Evolutionary conservation across 2,888 invertebrate species (phyloP), one percentile per base, ranked within the genome.

Genomic region (Lasioglossum malachurum): DNA sequence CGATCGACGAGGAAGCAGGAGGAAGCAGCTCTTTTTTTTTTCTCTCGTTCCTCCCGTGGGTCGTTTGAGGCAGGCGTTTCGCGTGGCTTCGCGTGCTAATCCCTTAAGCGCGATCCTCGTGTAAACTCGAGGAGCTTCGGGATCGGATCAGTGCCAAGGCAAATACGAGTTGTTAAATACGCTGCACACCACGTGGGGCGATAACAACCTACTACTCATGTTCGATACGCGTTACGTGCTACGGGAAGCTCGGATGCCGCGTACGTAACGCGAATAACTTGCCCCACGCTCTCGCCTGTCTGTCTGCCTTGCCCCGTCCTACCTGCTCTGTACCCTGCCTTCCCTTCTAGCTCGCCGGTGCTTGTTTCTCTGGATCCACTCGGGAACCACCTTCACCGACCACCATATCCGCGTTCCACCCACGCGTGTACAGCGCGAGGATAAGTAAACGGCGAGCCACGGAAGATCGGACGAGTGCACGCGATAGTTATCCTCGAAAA

Each of bases 121-220:
- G 89, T 87, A 91, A 89, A 88, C 83, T 83, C 89, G 78, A 83
- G 82, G 84, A 91, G 85, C 87, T 83, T 88, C 84, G 82, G 88
- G 86, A 93, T 91, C 90, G 90, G 91, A 92, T 91, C 92, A 88
- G 91, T 93, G 90, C 87, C 90, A 93, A 92, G 89, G 90, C 90
- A 93, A 93, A 93, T 93, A 93, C 91, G 88, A 92, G 90, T 90
- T 87, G 92, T 92, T 93, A 92, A 93, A 92, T 93, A 92, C 91
- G 86, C 84, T 81, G 64, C 84, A 84, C 87, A 73, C 84, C 84
- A 82, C 89, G 86, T 88, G 87, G 86, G 80, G 88, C 93, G 93
- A 93, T 92, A 93, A 93, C 91, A 92, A 89, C 85, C 91, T 89
- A 88, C 88, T 89, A 89, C 87, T 92, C 88, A 89, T 90, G 90